phyloP scores from a whole-genome alignment of 92 coral and sea anemone species.

The Porites lobata region DNA sequence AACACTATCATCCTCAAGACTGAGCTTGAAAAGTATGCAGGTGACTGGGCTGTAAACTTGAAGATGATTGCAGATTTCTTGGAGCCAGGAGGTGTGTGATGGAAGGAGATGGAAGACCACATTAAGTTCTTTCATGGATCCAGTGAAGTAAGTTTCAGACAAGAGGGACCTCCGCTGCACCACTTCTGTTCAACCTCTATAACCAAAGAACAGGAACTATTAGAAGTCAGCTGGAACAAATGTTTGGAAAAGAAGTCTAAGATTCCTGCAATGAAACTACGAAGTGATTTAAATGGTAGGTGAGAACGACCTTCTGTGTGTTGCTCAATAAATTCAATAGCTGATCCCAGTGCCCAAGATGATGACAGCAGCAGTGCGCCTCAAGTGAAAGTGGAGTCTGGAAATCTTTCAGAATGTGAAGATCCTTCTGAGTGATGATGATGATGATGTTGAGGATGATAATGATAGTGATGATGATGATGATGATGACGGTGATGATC shows the following conservation, averaged over 20 bases:
- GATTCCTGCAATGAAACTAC: slow-evolving; percentile 53
- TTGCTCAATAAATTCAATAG: not conserved
- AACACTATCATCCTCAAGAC: slow-evolving; percentile 28
- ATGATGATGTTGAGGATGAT: no score
- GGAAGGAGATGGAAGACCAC: slow-evolving; percentile 63
- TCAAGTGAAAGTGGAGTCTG: no score
- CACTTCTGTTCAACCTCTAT: slow-evolving; percentile 56
- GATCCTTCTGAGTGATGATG: no score
- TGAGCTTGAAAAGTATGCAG: slow-evolving; percentile 53
- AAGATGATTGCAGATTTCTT: slow-evolving; percentile 66
- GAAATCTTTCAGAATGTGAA: no score
- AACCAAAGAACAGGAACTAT: slow-evolving; percentile 42
- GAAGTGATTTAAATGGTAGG: slow-evolving; percentile 24
- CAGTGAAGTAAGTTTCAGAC: slow-evolving; percentile 39
- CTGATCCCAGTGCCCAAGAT: not conserved
- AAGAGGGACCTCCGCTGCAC: slow-evolving; percentile 52
- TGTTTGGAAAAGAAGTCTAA: slow-evolving; percentile 32
- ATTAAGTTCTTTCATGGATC: slow-evolving; percentile 80
- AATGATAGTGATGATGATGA: no score
- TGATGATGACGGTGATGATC: no score
- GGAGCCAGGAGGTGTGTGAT: slow-evolving; percentile 67
- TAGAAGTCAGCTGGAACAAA: slow-evolving; percentile 38
- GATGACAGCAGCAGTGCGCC: no score
- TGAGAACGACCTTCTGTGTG: slow-evolving; percentile 39
- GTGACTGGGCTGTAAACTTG: slow-evolving; percentile 69